phyloP scores from a whole-genome alignment of 2,888 invertebrate species.

The Sphaerophoria taeniata region DNA sequence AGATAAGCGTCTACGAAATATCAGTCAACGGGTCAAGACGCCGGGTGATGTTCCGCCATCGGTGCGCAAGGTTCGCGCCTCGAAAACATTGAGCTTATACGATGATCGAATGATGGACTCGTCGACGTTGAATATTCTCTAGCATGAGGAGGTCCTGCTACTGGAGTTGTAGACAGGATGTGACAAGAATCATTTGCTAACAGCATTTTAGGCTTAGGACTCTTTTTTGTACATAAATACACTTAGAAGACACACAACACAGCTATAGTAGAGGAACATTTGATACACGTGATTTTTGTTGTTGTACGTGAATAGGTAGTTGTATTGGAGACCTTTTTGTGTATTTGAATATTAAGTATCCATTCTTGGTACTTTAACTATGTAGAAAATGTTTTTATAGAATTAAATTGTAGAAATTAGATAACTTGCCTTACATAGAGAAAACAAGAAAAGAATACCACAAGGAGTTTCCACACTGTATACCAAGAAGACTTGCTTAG shows the following conservation, averaged over 20 bases:
- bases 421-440: conserved; percentile 68
- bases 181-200: conserved; percentile 33
- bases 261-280: neutral
- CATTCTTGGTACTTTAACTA: conserved; percentile 28
- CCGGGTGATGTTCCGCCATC: conserved; percentile 92
- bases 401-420: conserved; percentile 62
- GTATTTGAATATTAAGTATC: conserved; percentile 1
- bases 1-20: conserved; percentile 86
- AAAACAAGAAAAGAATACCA: conserved; percentile 18
- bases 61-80: conserved; percentile 88
- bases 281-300: neutral
- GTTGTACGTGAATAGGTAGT: neutral
- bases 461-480: conserved; percentile 55
- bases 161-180: conserved; percentile 80
- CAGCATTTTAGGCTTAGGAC: conserved; percentile 47
- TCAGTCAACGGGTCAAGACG: conserved; percentile 90
- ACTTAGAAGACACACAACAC: conserved; percentile 19
- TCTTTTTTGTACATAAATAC: conserved; percentile 54
- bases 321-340: conserved; percentile 5
- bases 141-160: conserved; percentile 83
- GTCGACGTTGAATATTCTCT: conserved; percentile 81
- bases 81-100: conserved; percentile 91
- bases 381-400: conserved; percentile 41
- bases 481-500: conserved; percentile 44
- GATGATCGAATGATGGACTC: conserved; percentile 93